These are phyloP conservation scores for Drosophila koepferae DNA, from an alignment of 2,888 invertebrate species.

Conservation along the genomic window DNA sequence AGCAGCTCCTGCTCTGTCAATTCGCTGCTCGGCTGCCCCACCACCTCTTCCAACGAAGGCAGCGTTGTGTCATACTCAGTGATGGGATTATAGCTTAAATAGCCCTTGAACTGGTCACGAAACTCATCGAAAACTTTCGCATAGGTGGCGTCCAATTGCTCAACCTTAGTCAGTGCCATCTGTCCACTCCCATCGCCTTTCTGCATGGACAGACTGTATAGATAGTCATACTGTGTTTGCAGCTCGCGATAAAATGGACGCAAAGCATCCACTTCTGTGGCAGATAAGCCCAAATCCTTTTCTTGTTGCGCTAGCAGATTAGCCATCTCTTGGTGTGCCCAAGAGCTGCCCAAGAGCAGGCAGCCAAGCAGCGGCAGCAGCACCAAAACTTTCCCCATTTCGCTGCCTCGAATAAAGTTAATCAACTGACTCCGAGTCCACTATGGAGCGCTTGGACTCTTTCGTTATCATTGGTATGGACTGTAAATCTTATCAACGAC, in stretches of 20 bases:
- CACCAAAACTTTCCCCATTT: slow-evolving; percentile 43
- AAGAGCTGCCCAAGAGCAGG: slow-evolving; percentile 18
- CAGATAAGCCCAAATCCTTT: slow-evolving; percentile 57
- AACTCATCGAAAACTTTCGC: slow-evolving; percentile 54
- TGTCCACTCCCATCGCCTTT: slow-evolving; percentile 39
- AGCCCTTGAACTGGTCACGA: slow-evolving; percentile 46
- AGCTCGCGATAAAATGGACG: slow-evolving; percentile 70
- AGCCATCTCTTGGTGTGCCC: slow-evolving; percentile 52
- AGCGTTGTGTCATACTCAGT: slow-evolving; percentile 66
- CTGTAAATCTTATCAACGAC: slow-evolving; percentile 53
- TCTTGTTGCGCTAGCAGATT: slow-evolving; percentile 50
- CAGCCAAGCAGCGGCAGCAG: slow-evolving; percentile 37
- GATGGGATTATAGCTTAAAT: slow-evolving; percentile 37
- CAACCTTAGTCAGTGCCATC: neutral
- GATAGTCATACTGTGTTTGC: slow-evolving; percentile 73
- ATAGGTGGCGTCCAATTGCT: slow-evolving; percentile 41
- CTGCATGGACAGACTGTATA: slow-evolving; percentile 51
- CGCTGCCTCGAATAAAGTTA: slow-evolving; percentile 17
- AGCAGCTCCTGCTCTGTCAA: slow-evolving; percentile 53
- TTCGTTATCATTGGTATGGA: slow-evolving; percentile 36
- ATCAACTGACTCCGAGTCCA: slow-evolving; percentile 43
- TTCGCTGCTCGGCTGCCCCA: slow-evolving; percentile 43
- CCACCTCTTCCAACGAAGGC: slow-evolving; percentile 67
- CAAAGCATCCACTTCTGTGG: slow-evolving; percentile 62
- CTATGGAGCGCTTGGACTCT: slow-evolving; percentile 9